Evolutionary conservation across 92 coral and sea anemone genomes (phyloP).

Genomic region (Montipora capitata): DNA sequence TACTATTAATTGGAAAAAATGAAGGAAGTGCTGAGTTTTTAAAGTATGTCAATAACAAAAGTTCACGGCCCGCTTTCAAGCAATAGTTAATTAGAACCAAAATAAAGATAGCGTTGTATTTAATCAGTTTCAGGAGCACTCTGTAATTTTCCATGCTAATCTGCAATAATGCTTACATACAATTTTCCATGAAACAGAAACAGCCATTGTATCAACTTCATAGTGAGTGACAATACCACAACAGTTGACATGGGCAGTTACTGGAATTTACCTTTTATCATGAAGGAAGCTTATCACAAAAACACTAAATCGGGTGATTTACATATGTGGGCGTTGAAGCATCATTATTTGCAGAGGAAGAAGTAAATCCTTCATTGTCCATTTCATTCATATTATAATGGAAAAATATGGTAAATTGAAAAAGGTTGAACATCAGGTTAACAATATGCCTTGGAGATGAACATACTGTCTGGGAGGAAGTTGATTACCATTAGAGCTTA

Average conservation of each 20-base stretch:
- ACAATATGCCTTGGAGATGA: neutral
- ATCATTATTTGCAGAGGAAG: neutral
- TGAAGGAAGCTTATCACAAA: neutral
- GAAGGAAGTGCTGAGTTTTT: neutral
- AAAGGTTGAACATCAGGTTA: neutral
- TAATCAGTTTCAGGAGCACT: neutral
- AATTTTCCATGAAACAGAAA: neutral
- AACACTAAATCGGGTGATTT: neutral
- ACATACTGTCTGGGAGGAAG: too few species aligned
- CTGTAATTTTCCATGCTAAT: constrained; percentile 4
- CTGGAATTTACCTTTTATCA: neutral
- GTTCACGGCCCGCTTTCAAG: too few species aligned
- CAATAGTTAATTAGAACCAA: too few species aligned
- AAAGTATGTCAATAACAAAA: too few species aligned
- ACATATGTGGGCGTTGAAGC: neutral
- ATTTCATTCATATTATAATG: neutral
- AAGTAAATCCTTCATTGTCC: neutral
- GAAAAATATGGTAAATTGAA: neutral
- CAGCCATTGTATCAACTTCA: neutral
- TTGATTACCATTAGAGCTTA: too few species aligned
- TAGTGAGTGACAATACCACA: neutral
- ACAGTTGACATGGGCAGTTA: neutral
- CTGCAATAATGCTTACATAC: too few species aligned
- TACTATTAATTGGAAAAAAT: constrained; percentile 27
- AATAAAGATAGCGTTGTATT: too few species aligned